Evolutionary conservation across 2,797 vertebrate genomes (phyloP), one percentile per base, ranked within the genome.

Genomic region (Rhabdophis nuchalis): DNA sequence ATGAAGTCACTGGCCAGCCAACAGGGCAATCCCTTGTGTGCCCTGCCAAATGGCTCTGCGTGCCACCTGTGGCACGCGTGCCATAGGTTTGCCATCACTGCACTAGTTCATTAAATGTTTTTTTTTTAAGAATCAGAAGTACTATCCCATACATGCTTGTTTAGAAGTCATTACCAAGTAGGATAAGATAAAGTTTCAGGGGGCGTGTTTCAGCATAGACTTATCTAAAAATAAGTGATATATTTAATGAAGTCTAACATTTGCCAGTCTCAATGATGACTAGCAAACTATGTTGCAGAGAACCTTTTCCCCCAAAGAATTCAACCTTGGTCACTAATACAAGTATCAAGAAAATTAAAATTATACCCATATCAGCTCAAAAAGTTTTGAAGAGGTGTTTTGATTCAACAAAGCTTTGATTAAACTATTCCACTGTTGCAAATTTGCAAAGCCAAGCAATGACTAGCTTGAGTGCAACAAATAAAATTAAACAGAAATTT

Each of bases 181-280:
- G 85, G n/a, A n/a, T n/a, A 77, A 27, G 54, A 4, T 41, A 46
- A 46, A 58, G 23, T 58, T 41, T 5, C 54, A 85, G 36, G 53
- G 16, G 6, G 16, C 9, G 12, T 11, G 53, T 82, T 77, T 54
- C 36, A 54, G 53, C 32, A 41, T 14, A 20, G 82, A 92, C 92
- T 89, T 56, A 94, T 89, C 88, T 54, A 52, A 90, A 14, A 12
- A 52, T 1, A 90, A 89, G 77, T 4, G 61, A 5, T 57, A 13
- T 93, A 95, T 60, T 52, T 72, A 93, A 32, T 90, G 88, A 61
- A 32, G 77, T 86, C 46, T 14, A 93, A 0, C 1, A 89, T 5
- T n/a, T 41, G 56, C 50, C 68, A 86, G 1, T 56, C 16, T 72
- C 50, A 3, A 53, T 68, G 68, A 54, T 25, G 68, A 58, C 18